Conservation (phyloP, 2,113 vertebrate species). For the Chrysochloris asiatica region DNA sequence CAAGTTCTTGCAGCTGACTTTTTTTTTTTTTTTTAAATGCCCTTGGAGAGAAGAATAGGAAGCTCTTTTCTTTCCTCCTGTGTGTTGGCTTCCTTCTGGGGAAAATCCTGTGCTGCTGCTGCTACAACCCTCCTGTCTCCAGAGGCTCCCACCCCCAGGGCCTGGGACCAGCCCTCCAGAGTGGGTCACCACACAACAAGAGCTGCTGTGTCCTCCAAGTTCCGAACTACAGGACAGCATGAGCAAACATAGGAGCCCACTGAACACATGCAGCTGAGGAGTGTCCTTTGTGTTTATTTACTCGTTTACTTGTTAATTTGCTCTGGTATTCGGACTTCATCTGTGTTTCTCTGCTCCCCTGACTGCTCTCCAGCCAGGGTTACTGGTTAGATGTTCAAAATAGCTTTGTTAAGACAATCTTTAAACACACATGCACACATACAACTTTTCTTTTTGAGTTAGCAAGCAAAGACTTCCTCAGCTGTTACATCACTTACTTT, state of each 20-base stretch:
- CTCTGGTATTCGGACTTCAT: background rate
- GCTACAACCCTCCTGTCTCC: background rate
- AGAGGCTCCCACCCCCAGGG: background rate
- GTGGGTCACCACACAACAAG: background rate
- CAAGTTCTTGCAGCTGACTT: conserved; percentile 36
- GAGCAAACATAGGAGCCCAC: background rate
- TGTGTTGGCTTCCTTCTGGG: conserved; percentile 33
- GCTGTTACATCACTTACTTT: background rate
- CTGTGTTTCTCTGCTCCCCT: background rate
- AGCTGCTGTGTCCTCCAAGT: background rate
- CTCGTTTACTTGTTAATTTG: background rate
- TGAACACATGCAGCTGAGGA: background rate
- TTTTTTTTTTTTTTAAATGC: background rate
- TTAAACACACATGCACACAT: background rate
- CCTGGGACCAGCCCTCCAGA: background rate
- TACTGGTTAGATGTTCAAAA: background rate
- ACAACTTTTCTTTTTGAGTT: background rate
- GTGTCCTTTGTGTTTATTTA: background rate
- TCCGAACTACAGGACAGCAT: rapidly evolving
- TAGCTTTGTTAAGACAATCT: background rate
- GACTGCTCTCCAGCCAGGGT: background rate
- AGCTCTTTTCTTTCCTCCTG: conserved; percentile 27
- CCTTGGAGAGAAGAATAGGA: conserved; percentile 25
- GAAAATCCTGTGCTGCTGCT: background rate
- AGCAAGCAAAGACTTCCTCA: background rate